Base-by-base conservation (phyloP, 2,888 invertebrate species). In the Suillia variegata region DNA sequence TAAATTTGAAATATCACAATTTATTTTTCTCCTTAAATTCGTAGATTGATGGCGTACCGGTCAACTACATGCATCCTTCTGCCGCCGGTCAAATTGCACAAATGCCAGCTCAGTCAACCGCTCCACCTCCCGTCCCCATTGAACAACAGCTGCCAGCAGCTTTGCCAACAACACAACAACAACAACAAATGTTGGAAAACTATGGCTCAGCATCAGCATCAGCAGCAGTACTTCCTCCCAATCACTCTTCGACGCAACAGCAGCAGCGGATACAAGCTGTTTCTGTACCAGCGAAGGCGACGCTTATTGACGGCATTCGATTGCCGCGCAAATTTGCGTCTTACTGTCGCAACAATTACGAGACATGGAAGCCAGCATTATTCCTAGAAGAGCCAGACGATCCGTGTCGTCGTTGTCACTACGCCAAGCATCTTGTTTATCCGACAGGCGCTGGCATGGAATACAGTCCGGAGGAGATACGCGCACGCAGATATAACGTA, bases 321-420 rank as follows among this genome's bases (percentile, higher is more conserved):
- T 55, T 80, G 47, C 80, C 81, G n/a, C 68, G 72, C 2, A 78
- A 79, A 62, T 82, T 82, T 66, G 71, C 80, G 31, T 65, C 74
- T 0, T 76, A 71, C 56, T 77, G 79, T 15, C 74, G 74, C 17
- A 82, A 82, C 62, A 80, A 80, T 58, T 76, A 79, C 60, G 82
- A 82, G 62, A 77, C 76, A 18, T 82, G 82, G 82, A 77, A 76
- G 59, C 81, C 80, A n/a, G 76, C 78, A 2, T 61, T 82, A 17
- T 81, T 75, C 38, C 62, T 82, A 1, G 82, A 82, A 50, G 82
- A 82, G 60, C 81, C 82, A 0, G 77, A 73, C 20, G 82, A 82
- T 67, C 77, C 80, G 2, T 75, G 76, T 55, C 76, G 76, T n/a
- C 63, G 73, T 6, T 82, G 82, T 56, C 75, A 77, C 48, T 82